Percentiles rank a stretch among this genome's conserved stretches.
phyloP scores from a whole-genome alignment of 92 coral and sea anemone genomes.

The Phymanthus crucifer region DNA sequence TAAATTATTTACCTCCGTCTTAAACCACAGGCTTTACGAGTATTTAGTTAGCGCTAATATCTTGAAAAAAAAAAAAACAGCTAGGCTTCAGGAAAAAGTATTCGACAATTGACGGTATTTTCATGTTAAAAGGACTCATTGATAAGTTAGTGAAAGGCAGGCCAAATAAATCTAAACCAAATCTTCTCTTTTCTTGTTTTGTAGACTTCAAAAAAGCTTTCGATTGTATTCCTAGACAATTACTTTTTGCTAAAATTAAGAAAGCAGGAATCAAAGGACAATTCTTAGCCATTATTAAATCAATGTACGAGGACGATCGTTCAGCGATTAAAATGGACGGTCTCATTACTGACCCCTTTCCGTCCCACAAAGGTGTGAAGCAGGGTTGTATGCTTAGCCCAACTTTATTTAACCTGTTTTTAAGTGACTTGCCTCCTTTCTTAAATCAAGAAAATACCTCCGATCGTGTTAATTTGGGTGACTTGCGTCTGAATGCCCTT shows the following conservation, averaged over 20 bases:
- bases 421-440: no score
- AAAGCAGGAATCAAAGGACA: no score
- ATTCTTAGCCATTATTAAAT: no score
- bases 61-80: constrained; percentile 25
- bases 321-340: no score
- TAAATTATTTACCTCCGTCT: constrained; percentile 27
- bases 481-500: background rate
- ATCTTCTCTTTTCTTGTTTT: no score
- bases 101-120: background rate
- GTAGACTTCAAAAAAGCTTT: no score
- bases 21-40: constrained; percentile 39
- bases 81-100: constrained; percentile 9
- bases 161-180: no score
- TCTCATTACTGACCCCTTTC: no score
- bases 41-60: constrained; percentile 24
- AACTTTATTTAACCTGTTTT: background rate
- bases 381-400: background rate
- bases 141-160: background rate
- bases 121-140: background rate
- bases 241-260: no score
- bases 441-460: background rate
- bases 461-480: background rate
- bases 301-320: no score
- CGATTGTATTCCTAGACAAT: no score
- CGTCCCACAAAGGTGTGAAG: no score